Base-by-base conservation (phyloP, 2,797 vertebrate species). In the Aeoliscus strigatus region DNA sequence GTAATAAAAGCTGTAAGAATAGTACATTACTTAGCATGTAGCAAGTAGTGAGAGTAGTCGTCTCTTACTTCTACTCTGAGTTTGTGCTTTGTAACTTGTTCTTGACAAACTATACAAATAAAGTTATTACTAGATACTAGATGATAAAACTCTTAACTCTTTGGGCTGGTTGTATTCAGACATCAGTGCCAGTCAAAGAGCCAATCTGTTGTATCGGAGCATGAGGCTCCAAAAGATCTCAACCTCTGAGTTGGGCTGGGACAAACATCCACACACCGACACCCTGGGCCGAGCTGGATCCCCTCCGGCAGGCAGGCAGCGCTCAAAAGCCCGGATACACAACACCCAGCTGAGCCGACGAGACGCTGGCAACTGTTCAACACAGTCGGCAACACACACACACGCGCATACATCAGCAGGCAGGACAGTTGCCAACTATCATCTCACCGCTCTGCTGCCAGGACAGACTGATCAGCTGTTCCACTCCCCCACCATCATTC, bases 251-350 rank as follows among this genome's bases (percentile, higher is more conserved):
- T 48, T 42, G 43, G 62, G 57, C 47, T 59, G 67, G 46, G 54
- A 69, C 51, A 77, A 43, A 35, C 68, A 39, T 57, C 48, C 59
- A 64, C 51, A 65, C 57, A 55, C 12, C 14, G 31, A 48, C 62
- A 51, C 51, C 58, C 64, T 41, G 57, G 47, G 39, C 67, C 52
- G 66, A 57, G 45, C 73, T 51, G 72, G 57, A 45, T 63, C 60
- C 74, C 74, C 74, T 60, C 57, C 59, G 71, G 65, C 69, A 60
- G 71, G 65, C 69, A 76, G 85, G 85, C 81, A 83, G 45, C 34
- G 30, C 62, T 84, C 83, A 80, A 85, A 70, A 62, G 69, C 69
- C 76, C 66, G 68, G 80, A 79, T 85, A 79, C 81, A 80, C 76
- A 79, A 72, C 56, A 72, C 63, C 66, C 79, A 81, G 77, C 79